These are phyloP conservation scores for Protobothrops mucrosquamatus DNA, from an alignment of 2,113 vertebrate genomes.

Conservation along the genomic window DNA sequence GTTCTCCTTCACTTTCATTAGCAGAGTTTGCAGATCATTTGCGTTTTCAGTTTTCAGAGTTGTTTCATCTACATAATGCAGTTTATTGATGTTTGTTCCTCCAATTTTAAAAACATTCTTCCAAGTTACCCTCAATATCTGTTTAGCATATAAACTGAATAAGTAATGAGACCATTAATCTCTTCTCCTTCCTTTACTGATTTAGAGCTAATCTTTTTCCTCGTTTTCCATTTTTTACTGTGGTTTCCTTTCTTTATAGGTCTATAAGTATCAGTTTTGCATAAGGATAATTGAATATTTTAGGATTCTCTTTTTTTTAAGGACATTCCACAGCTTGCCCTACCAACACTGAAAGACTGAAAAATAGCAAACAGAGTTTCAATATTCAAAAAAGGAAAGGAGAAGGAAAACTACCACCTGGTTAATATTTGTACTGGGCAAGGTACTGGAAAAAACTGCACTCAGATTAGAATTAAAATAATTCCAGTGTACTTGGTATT, in stretches of 20 bases:
- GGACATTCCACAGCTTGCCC: background rate
- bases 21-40: background rate
- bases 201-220: background rate
- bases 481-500: background rate
- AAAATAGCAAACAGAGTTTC: background rate
- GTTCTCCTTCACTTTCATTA: background rate
- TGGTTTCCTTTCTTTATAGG: background rate
- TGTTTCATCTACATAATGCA: background rate
- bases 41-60: background rate
- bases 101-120: background rate
- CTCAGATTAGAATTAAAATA: background rate
- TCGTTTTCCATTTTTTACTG: background rate
- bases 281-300: background rate
- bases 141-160: background rate
- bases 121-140: background rate
- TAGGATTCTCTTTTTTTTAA: background rate
- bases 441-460: background rate
- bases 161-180: background rate
- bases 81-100: background rate
- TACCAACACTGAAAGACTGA: background rate
- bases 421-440: background rate
- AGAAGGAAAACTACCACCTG: background rate
- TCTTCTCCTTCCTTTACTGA: background rate
- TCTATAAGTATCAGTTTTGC: background rate
- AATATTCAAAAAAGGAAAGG: background rate